phyloP scores from a whole-genome alignment of 2,113 vertebrate genomes.

The Elephas maximus region DNA sequence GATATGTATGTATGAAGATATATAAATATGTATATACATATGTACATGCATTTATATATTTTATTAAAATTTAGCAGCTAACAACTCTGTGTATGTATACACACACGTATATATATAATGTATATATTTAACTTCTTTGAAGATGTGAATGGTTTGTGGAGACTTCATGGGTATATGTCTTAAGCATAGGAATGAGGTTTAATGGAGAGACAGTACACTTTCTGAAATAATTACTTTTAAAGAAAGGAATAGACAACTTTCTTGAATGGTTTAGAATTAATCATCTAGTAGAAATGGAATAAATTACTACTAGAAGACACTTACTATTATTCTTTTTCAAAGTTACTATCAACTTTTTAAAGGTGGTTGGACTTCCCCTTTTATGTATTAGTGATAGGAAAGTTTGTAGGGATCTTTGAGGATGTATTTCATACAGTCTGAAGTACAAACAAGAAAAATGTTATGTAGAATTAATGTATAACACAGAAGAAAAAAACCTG shows the following conservation, averaged over 20 bases:
- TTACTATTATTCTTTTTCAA: neutral
- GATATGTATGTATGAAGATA: neutral
- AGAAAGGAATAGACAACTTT: neutral
- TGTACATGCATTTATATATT: neutral
- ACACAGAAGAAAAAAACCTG: neutral
- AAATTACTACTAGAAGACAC: neutral
- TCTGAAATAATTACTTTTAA: slow-evolving; percentile 18
- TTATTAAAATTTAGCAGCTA: neutral
- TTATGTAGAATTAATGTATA: neutral
- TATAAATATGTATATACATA: neutral
- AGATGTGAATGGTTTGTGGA: neutral
- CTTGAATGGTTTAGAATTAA: slow-evolving; percentile 14
- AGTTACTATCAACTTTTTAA: neutral
- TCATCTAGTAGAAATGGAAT: neutral
- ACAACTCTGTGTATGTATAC: neutral
- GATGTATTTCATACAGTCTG: neutral
- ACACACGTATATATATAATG: neutral
- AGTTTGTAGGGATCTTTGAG: neutral
- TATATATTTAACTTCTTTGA: neutral
- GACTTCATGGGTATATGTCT: neutral
- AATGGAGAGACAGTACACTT: neutral
- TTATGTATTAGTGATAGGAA: neutral
- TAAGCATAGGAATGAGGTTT: neutral
- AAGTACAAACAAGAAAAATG: neutral
- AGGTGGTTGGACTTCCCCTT: neutral